Evolutionary conservation across 2,113 vertebrate genomes (phyloP), one percentile per base, ranked within the genome.

Genomic region (Apteryx owenii): DNA sequence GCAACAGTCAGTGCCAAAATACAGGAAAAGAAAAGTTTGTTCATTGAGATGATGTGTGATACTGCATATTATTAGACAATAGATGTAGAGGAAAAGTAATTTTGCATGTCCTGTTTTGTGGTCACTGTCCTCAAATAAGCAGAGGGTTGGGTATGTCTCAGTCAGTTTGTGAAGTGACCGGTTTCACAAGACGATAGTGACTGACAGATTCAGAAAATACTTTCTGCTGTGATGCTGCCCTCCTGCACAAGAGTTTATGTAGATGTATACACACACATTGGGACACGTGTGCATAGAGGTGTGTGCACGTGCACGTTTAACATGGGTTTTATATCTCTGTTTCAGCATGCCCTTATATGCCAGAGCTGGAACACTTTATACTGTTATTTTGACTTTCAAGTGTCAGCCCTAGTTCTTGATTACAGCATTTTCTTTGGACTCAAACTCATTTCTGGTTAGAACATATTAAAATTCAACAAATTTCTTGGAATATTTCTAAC

Each of bases 251-350:
- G 16, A 46, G 9, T 22, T 29, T 58, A 13, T 54, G 61, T 23
- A 71, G 38, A 17, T 48, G 17, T 51, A 23, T 18, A 9, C 13
- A 9, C 16, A 6, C 48, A 36, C 0, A 0, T 15, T 0, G 2
- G 78, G 77, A 20, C 33, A 19, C 10, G 18, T 18, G 40, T 18
- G 56, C 60, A 40, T 22, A 66, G 38, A 7, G 26, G 8, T 2
- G 2, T 26, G 36, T 84, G 64, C 62, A 23, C 18, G 21, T 70
- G 68, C 10, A 69, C 31, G 25, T 85, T 89, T 64, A n/a, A 54
- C 10, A 5, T 12, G 20, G 19, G 18, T 26, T 78, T 75, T 90
- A 17, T n/a, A 19, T 38, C 20, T 82, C n/a, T 38, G 4, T 86
- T 80, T 84, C 11, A 78, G 12, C 21, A 2, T 71, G 31, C 46